A percentile compares a stretch with the other conserved stretches of the same genome.
Evolutionary conservation across 1,140 invertebrate genomes (phyloP).

Genomic region (Coptotermes formosanus): DNA sequence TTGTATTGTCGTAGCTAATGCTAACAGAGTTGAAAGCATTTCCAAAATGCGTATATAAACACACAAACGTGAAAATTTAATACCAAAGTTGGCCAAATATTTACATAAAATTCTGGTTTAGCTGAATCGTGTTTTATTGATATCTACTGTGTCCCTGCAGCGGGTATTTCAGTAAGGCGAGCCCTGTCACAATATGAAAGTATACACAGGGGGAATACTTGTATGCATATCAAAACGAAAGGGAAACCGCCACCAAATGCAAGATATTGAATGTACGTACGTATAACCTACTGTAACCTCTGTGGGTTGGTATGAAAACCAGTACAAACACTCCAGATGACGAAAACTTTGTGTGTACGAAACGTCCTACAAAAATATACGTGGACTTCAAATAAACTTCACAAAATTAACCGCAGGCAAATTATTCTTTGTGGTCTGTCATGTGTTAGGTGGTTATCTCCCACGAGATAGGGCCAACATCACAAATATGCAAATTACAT

Average conservation of each 20-base stretch:
- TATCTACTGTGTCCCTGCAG: neutral
- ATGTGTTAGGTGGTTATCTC: no score
- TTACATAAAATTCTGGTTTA: neutral
- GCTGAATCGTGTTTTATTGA: constrained; percentile 2
- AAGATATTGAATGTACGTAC: neutral
- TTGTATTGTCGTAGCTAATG: no score
- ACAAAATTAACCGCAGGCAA: no score
- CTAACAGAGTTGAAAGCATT: no score
- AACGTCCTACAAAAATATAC: neutral
- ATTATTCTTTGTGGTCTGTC: no score
- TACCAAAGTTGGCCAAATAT: neutral
- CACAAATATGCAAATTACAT: no score
- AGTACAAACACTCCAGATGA: neutral
- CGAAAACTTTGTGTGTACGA: neutral
- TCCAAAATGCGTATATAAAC: neutral
- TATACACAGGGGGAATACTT: neutral
- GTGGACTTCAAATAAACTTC: neutral
- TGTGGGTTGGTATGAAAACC: neutral
- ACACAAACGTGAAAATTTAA: neutral
- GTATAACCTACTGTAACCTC: neutral
- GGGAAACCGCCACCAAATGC: neutral
- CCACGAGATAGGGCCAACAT: no score
- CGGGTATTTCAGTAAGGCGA: neutral
- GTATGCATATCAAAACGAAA: constrained; percentile 4
- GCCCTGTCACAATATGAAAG: neutral